Evolutionary conservation across 2,113 vertebrate species (phyloP), one percentile per base, ranked within the genome.

Genomic region (Macrotus californicus): DNA sequence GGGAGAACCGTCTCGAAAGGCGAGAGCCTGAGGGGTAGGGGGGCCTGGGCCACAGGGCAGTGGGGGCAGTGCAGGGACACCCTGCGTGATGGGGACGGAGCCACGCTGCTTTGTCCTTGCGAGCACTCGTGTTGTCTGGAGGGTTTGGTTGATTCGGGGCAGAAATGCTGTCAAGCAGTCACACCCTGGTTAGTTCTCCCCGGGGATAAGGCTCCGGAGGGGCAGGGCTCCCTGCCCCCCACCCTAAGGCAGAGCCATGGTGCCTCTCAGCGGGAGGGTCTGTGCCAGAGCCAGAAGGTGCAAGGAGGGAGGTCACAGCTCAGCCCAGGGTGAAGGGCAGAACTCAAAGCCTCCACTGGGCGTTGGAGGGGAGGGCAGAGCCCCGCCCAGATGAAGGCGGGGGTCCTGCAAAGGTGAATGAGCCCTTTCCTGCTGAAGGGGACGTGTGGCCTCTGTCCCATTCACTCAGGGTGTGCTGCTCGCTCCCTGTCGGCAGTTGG

Each of bases 11-110:
- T 2, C 31, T 24, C 0, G 3, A 5, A 50, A 41, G 24, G 76
- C 7, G 14, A 12, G 39, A 59, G 34, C 15, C 41, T 34, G 50
- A n/a, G 70, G 0, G 1, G 39, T 31, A 29, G 29, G 10, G 5
- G 3, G n/a, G 41, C 34, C 59, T 1, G 1, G 22, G 15, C 46
- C 1, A 1, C 54, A 34, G 14, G 18, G 50, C 66, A 3, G 11
- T 0, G 5, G 34, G 50, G 50, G 26, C 5, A 5, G 7, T 41
- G 9, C n/a, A 5, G 1, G 36, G 29, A 10, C 4, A 0, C 59
- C 29, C 29, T 11, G 24, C 43, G 21, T 6, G 0, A 10, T 0
- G 10, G 52, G 64, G 46, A 10, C 24, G 19, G 19, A 26, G 3
- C 12, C 1, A 1, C 52, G 9, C 34, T 3, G 10, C 56, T 70